Evolutionary conservation across 2,113 vertebrate genomes (phyloP), one percentile per base, ranked within the genome.

Genomic region (Rhegmatorhina hoffmannsi): DNA sequence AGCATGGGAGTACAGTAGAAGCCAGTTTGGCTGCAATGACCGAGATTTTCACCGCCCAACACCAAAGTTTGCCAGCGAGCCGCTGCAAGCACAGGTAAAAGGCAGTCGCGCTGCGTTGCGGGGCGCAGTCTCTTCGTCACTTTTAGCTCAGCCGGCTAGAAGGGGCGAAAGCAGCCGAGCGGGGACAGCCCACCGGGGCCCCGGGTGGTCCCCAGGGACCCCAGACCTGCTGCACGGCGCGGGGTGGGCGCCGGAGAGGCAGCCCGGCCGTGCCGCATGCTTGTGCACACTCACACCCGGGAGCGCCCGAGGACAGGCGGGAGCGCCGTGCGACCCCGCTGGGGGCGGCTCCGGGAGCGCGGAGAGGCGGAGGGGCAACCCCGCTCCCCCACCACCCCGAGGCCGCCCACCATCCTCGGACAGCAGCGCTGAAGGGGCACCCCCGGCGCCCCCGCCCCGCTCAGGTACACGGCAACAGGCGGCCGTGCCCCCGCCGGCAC

Each of bases 41-140:
- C 36, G 28, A 26, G 68, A 85, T 91, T 55, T 79, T 34, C 80
- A 70, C 56, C 36, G 8, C 38, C 89, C 46, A 20, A 7, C 34
- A 78, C 69, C 93, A 49, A 95, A 96, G 70, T 96, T 96, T 75
- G 43, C 95, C 76, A 72, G 46, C 4, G 24, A 63, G 46, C 13
- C 20, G 20, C 40, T 4, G 50, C 60, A 60, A 6, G 13, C 70
- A 17, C 50, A 67, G 74, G 78, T 55, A 43, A 21, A 24, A 64
- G 44, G 18, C 64, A 33, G 49, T 2, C 1, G 36, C 69, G 46
- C 74, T 11, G 53, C 28, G 4, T 15, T 29, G 43, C 3, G 15
- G 79, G 70, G 18, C 10, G 59, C 78, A 20, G 3, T 73, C 77
- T 31, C 83, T 40, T 38, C 44, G 1, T 25, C 77, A 77, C 40